Base-by-base conservation (phyloP, 2,888 invertebrate genomes). In the Drosophila acutilabella region DNA sequence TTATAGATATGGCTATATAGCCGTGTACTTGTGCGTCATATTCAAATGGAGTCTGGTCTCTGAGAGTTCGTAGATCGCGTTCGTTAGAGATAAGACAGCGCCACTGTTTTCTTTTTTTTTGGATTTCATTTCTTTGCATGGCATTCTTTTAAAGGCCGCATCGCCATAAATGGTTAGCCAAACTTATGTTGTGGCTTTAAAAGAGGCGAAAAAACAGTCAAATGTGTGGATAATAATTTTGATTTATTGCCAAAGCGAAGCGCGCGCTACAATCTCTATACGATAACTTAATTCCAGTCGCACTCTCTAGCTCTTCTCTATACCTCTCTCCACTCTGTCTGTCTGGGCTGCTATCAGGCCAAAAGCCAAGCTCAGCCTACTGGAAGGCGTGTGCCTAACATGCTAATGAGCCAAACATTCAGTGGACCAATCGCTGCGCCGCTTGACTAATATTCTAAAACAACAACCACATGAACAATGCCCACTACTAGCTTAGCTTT, bases 191-290 rank as follows among this genome's bases (percentile, higher is more conserved):
- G 10, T 71, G 86, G 89, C 89, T 88, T 89, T 85, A 86, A 89
- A 2, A 30, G 8, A 30, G 2, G 8, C 8, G 2, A 30, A 30
- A 30, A 30, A 8, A 6, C 60, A 84, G 87, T 70, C 89, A 82
- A 84, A 89, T 83, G 81, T 74, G 74, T 69, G 89, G 89, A 84
- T 89, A 84, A 89, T 89, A 88, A 85, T 85, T 88, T 89, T 85
- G 84, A 85, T 85, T 85, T 89, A 85, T 85, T 88, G 89, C 80
- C 71, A 64, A 58, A 65, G 84, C 67, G 41, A 62, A 65, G 61
- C 5, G 51, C 51, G 59, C 48, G 45, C 41, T 60, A 60, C 78
- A 81, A 84, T 81, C 88, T 78, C 54, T 53, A 76, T 86, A 38
- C 78, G 82, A 83, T 83, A 83, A 65, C 82, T 83, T 83, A 88